Percentiles rank a stretch among this genome's conserved stretches.
Evolutionary conservation across 2,797 vertebrate genomes (phyloP).

Genomic region (Valencia hispanica): DNA sequence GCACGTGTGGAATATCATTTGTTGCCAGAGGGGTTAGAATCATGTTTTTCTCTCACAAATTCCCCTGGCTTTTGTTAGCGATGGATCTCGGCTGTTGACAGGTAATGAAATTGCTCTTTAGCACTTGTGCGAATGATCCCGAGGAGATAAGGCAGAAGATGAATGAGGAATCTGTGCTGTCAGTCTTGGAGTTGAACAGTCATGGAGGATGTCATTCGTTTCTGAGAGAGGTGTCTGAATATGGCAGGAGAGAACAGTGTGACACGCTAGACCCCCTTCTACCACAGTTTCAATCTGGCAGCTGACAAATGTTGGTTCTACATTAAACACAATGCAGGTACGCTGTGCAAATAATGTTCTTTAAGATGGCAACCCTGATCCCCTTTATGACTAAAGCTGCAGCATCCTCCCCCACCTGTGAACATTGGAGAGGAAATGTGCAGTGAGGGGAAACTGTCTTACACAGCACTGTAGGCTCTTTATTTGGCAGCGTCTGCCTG

Average conservation of each 20-base stretch:
- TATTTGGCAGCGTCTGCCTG: slow-evolving; percentile 83
- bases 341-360: slow-evolving; percentile 82
- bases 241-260: slow-evolving; percentile 50
- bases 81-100: slow-evolving; percentile 68
- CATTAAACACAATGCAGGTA: slow-evolving; percentile 72
- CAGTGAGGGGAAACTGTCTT: slow-evolving; percentile 44
- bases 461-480: slow-evolving; percentile 76
- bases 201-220: slow-evolving; percentile 72
- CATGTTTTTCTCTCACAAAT: slow-evolving; percentile 74
- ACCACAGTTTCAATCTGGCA: slow-evolving; percentile 52
- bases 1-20: slow-evolving; percentile 60
- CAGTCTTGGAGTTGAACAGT: slow-evolving; percentile 69
- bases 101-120: slow-evolving; percentile 77
- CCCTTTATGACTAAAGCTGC: slow-evolving; percentile 70
- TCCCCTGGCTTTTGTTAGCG: slow-evolving; percentile 72
- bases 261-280: slow-evolving; percentile 57
- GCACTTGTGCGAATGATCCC: slow-evolving; percentile 65
- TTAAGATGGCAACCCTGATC: slow-evolving; percentile 70
- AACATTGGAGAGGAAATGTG: slow-evolving; percentile 64
- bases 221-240: slow-evolving; percentile 59
- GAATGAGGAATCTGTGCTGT: slow-evolving; percentile 73
- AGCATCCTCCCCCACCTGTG: slow-evolving; percentile 64
- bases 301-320: slow-evolving; percentile 84
- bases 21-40: slow-evolving; percentile 76
- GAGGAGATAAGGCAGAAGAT: slow-evolving; percentile 68